Percentiles rank a stretch among this genome's conserved stretches.
Conservation (phyloP, 2,888 invertebrate genomes). For the Phymatocera aterrima region DNA sequence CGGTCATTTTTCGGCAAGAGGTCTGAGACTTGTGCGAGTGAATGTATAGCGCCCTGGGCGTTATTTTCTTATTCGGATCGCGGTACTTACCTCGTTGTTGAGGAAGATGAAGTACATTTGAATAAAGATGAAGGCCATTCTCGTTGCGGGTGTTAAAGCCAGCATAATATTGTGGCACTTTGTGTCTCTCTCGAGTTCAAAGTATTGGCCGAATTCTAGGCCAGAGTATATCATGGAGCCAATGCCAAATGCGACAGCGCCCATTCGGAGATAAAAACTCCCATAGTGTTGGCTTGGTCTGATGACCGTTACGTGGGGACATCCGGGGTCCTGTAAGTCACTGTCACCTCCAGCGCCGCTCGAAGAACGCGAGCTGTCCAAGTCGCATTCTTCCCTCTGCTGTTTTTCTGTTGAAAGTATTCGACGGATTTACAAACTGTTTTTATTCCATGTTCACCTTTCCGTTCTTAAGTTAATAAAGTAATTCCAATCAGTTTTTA, state of each 20-base stretch:
- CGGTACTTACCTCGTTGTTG: slow-evolving; percentile 92
- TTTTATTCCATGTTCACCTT: too few relatives aligned
- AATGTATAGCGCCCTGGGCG: neutral
- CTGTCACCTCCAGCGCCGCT: slow-evolving; percentile 71
- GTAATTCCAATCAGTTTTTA: too few relatives aligned
- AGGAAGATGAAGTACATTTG: slow-evolving; percentile 99
- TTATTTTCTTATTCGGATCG: too few relatives aligned
- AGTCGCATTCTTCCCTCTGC: slow-evolving; percentile 70
- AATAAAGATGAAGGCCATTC: slow-evolving; percentile 97
- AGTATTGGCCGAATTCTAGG: slow-evolving; percentile 95
- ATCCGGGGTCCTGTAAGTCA: slow-evolving; percentile 65
- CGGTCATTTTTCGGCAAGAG: too few relatives aligned
- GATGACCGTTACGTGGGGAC: slow-evolving; percentile 72
- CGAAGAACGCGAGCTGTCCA: slow-evolving; percentile 72
- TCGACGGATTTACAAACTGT: too few relatives aligned
- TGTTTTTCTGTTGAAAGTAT: slow-evolving; percentile 63
- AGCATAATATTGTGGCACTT: slow-evolving; percentile 94
- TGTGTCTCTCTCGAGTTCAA: slow-evolving; percentile 92
- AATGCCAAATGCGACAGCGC: slow-evolving; percentile 96
- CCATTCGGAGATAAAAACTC: slow-evolving; percentile 94
- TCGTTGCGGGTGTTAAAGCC: slow-evolving; percentile 92
- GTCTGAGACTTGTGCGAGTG: too few relatives aligned
- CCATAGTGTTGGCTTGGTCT: slow-evolving; percentile 87
- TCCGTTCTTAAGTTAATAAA: too few relatives aligned
- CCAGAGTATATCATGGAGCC: slow-evolving; percentile 98